These are phyloP conservation scores for Macrotrachela quadricornifera DNA, from an alignment of 1,140 invertebrate species.

Conservation along the genomic window DNA sequence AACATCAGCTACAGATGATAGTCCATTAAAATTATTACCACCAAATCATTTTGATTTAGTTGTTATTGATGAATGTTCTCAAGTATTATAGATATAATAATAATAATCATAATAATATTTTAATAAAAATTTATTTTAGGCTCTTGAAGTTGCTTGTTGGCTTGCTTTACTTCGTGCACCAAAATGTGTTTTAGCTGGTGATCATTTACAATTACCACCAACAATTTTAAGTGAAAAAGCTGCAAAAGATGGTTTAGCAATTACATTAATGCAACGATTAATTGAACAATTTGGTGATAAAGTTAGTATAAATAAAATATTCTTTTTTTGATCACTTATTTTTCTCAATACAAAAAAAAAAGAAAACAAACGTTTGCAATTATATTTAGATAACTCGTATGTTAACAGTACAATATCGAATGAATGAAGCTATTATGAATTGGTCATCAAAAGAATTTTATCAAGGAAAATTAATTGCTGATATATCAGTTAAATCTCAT, in stretches of 20 bases:
- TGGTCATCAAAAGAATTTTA: slow-evolving; percentile 36
- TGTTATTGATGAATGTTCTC: slow-evolving; percentile 42
- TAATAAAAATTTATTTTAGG: slow-evolving; percentile 19
- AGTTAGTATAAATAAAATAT: slow-evolving; percentile 11
- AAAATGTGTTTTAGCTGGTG: slow-evolving; percentile 39
- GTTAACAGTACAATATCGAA: slow-evolving; percentile 39
- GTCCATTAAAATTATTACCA: slow-evolving; percentile 33
- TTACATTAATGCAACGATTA: slow-evolving; percentile 40
- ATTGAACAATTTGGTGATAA: slow-evolving; percentile 30
- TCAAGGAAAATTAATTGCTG: slow-evolving; percentile 29
- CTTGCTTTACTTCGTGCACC: slow-evolving; percentile 32
- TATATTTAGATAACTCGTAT: slow-evolving; percentile 17
- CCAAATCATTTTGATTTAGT: slow-evolving; percentile 36
- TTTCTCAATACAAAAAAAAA: too few relatives aligned
- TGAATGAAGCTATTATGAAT: slow-evolving; percentile 40
- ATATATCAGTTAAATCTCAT: slow-evolving; percentile 33
- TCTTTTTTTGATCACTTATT: too few relatives aligned
- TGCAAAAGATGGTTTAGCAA: slow-evolving; percentile 29
- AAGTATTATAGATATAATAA: slow-evolving; percentile 17
- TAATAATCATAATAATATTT: not conserved
- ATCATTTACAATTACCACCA: slow-evolving; percentile 40
- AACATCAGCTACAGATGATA: slow-evolving; percentile 32
- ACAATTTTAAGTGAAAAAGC: slow-evolving; percentile 30
- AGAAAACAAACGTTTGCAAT: too few relatives aligned
- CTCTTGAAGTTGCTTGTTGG: slow-evolving; percentile 41